A percentile compares a stretch with the other conserved stretches of the same genome.
Evolutionary conservation across 2,888 invertebrate genomes (phyloP).

Genomic region (Microdon myrmicae): DNA sequence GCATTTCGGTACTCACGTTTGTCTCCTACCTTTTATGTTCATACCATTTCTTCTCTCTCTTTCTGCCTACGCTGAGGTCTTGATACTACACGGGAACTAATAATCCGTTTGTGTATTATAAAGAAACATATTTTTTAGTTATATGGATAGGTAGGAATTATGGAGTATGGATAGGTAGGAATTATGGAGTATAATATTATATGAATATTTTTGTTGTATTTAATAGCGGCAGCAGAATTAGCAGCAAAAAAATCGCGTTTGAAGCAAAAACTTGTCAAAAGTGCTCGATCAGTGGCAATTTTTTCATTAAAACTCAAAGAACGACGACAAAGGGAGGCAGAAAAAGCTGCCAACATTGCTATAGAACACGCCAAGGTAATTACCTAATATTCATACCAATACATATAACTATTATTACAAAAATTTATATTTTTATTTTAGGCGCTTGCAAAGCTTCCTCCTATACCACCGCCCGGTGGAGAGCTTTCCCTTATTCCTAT

Average conservation of each 20-base stretch:
- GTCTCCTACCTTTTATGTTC: too few relatives aligned
- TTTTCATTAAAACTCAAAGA: slow-evolving; percentile 84
- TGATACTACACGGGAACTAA: too few relatives aligned
- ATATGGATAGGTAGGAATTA: too few relatives aligned
- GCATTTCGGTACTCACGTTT: too few relatives aligned
- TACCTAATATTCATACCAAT: neutral
- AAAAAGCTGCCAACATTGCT: slow-evolving; percentile 73
- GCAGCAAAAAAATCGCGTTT: slow-evolving; percentile 76
- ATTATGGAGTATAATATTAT: too few relatives aligned
- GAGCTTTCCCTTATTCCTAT: slow-evolving; percentile 87
- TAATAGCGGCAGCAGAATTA: slow-evolving; percentile 69
- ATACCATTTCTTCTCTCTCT: slow-evolving; percentile 12
- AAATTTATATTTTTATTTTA: slow-evolving; percentile 54
- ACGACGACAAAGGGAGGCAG: slow-evolving; percentile 81
- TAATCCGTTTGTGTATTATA: too few relatives aligned
- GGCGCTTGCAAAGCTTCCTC: slow-evolving; percentile 65
- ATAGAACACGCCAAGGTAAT: slow-evolving; percentile 69
- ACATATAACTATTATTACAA: neutral
- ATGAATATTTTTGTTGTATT: slow-evolving; percentile 23
- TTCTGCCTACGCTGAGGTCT: too few relatives aligned
- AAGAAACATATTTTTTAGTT: too few relatives aligned
- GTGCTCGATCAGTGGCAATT: slow-evolving; percentile 85
- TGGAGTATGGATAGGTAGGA: too few relatives aligned
- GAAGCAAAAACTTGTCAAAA: slow-evolving; percentile 82
- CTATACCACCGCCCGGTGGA: slow-evolving; percentile 75